phyloP scores from a whole-genome alignment of 2,797 vertebrate species.

The Sebastes iracundus region DNA sequence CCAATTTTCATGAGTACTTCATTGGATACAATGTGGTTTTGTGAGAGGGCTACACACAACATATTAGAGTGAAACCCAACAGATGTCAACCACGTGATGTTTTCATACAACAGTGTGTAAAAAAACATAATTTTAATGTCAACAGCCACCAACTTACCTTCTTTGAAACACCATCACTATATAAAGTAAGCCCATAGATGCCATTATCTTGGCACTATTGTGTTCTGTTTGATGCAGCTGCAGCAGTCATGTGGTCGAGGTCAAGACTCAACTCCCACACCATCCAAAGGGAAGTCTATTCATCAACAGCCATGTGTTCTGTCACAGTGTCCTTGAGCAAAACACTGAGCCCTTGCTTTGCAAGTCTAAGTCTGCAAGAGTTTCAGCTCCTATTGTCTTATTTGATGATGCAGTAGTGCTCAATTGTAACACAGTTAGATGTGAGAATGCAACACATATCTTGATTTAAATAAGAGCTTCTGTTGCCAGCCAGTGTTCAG shows the following conservation, averaged over 20 bases:
- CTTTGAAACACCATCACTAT: not conserved
- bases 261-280: not conserved
- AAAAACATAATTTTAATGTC: not conserved
- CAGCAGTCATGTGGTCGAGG: not conserved
- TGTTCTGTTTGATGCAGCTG: not conserved
- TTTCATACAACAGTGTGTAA: not conserved
- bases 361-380: not conserved
- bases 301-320: slow-evolving; percentile 5
- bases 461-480: not conserved
- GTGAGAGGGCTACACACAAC: not conserved
- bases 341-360: not conserved
- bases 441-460: not conserved
- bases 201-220: not conserved
- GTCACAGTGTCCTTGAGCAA: slow-evolving; percentile 6
- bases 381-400: not conserved
- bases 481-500: not conserved
- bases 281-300: slow-evolving; percentile 4
- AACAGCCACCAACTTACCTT: not conserved
- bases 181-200: no score
- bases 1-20: not conserved
- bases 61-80: not conserved
- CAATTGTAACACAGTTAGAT: not conserved
- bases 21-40: not conserved
- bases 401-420: not conserved
- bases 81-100: not conserved